These are phyloP conservation scores for Hetaerina americana DNA, from an alignment of 1,140 invertebrate genomes.

Conservation along the genomic window DNA sequence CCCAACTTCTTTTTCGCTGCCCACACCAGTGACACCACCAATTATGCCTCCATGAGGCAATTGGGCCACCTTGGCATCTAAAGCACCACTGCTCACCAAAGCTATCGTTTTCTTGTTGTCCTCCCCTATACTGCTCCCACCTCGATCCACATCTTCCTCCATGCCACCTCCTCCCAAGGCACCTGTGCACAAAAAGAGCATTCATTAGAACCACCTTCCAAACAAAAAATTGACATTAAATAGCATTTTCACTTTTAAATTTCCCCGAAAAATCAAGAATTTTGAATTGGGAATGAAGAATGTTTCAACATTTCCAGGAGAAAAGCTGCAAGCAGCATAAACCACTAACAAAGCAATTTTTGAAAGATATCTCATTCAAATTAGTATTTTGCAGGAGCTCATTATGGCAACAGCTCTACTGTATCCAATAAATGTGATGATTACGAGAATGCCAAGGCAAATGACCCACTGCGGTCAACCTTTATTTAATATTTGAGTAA, in stretches of 20 bases:
- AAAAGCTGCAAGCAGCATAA: too few species aligned
- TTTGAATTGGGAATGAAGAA: too few species aligned
- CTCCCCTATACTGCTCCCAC: neutral
- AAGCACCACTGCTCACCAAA: neutral
- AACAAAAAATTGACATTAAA: neutral
- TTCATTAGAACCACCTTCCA: neutral
- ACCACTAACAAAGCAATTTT: too few species aligned
- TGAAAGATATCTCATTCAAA: too few species aligned
- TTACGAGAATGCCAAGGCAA: too few species aligned
- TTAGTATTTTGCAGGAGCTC: too few species aligned
- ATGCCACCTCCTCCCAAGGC: slow-evolving; percentile 38
- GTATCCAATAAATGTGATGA: too few species aligned
- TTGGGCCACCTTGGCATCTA: slow-evolving; percentile 15
- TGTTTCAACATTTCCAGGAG: too few species aligned
- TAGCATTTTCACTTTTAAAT: neutral
- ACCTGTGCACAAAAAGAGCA: slow-evolving; percentile 27
- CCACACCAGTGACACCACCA: slow-evolving; percentile 35
- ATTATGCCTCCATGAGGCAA: slow-evolving; percentile 21
- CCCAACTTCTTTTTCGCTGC: slow-evolving; percentile 3
- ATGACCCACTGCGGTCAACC: too few species aligned
- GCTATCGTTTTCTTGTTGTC: slow-evolving; percentile 23
- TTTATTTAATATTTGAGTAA: too few species aligned
- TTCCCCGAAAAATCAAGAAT: too few species aligned
- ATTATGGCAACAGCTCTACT: too few species aligned
- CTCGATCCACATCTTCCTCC: neutral